phyloP scores from a whole-genome alignment of 2,113 vertebrate genomes.

The Microtus ochrogaster region DNA sequence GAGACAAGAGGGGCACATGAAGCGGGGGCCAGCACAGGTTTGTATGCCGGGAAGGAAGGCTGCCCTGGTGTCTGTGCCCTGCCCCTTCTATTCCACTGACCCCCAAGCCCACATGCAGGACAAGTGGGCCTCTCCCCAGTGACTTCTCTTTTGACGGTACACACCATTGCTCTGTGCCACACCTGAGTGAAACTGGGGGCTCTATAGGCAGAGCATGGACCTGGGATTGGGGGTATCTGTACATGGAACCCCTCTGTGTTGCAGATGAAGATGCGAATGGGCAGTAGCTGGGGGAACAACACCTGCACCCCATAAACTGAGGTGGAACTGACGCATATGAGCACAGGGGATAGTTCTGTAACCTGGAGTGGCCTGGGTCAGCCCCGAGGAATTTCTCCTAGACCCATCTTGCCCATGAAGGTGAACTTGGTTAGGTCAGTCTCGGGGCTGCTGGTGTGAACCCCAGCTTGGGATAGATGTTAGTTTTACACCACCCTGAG shows the following conservation, averaged over 20 bases:
- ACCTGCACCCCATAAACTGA: too few species aligned
- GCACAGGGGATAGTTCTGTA: background rate
- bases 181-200: background rate
- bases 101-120: background rate
- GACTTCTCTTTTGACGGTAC: background rate
- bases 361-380: background rate
- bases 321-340: background rate
- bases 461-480: background rate
- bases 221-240: too few species aligned
- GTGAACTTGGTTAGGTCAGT: background rate
- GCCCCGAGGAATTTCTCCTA: background rate
- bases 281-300: background rate
- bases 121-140: background rate
- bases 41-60: rapidly evolving
- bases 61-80: background rate
- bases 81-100: background rate
- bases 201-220: rapidly evolving
- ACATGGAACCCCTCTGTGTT: background rate
- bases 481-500: background rate
- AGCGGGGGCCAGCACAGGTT: too few species aligned
- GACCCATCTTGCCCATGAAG: background rate
- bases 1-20: background rate
- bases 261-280: background rate
- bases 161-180: background rate
- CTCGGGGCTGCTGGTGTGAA: background rate